Conservation (phyloP, 2,888 invertebrate genomes). For the Agriopis marginaria region DNA sequence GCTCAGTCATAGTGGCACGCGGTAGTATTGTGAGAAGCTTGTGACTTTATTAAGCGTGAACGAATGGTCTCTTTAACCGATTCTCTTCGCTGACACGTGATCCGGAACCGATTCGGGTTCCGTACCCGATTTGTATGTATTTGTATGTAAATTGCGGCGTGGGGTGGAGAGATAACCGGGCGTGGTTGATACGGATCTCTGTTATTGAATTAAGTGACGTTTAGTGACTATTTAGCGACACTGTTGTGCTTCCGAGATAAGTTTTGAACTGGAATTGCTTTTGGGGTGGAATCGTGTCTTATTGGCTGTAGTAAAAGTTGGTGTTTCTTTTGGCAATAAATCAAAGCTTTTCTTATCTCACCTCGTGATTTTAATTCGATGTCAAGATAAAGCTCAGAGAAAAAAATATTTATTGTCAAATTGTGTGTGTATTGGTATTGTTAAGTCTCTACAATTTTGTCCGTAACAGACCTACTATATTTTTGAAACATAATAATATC, state of each 20-base stretch:
- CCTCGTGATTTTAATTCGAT: not conserved
- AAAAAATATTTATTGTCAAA: no score
- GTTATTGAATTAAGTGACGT: constrained; percentile 81
- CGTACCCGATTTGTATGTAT: constrained; percentile 78
- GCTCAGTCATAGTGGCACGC: constrained; percentile 65
- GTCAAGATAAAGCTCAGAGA: no score
- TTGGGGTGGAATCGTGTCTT: constrained; percentile 28
- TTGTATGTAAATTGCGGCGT: constrained; percentile 81
- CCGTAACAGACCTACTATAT: no score
- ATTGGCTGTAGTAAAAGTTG: constrained; percentile 22
- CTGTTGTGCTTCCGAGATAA: constrained; percentile 47
- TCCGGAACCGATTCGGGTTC: constrained; percentile 84
- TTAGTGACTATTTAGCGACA: constrained; percentile 66
- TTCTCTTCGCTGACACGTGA: constrained; percentile 88
- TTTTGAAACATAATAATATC: no score
- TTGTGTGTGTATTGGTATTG: no score
- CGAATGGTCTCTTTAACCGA: constrained; percentile 82
- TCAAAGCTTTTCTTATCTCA: not conserved
- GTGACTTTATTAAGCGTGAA: constrained; percentile 85
- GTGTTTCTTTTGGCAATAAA: not conserved
- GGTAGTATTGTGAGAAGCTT: constrained; percentile 81
- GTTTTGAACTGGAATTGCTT: constrained; percentile 40
- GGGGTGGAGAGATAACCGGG: constrained; percentile 80
- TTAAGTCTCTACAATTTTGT: no score
- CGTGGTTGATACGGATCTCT: constrained; percentile 78